A percentile compares a stretch with the other conserved stretches of the same genome.
phyloP scores from a whole-genome alignment of 2,797 vertebrate genomes.

The Salarias fasciatus region DNA sequence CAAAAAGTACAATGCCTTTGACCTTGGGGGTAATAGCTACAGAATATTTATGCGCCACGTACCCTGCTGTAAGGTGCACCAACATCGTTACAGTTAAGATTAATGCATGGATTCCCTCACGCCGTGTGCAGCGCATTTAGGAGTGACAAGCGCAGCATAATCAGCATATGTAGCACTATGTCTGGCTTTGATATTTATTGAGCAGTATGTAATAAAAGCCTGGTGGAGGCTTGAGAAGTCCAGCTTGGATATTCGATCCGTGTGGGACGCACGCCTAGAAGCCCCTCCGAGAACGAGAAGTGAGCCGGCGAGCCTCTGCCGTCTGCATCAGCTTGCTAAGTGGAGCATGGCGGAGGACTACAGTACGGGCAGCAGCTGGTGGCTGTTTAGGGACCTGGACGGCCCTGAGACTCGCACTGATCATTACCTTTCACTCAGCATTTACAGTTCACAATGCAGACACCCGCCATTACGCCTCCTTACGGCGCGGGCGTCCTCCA shows the following conservation, averaged over 20 bases:
- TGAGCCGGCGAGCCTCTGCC: constrained; percentile 57
- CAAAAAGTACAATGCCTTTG: constrained; percentile 46
- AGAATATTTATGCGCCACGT: constrained; percentile 60
- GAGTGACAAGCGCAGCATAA: constrained; percentile 65
- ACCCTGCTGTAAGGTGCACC: constrained; percentile 41
- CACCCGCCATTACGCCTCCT: constrained; percentile 47
- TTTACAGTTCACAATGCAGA: constrained; percentile 68
- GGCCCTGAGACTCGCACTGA: constrained; percentile 62
- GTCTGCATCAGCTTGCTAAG: constrained; percentile 71
- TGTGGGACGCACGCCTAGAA: constrained; percentile 63
- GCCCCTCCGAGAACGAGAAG: constrained; percentile 56
- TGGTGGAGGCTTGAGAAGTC: constrained; percentile 51
- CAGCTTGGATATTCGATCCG: constrained; percentile 69
- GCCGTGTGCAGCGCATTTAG: constrained; percentile 59
- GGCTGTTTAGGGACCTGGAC: constrained; percentile 53
- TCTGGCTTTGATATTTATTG: constrained; percentile 71
- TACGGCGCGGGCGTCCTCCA: constrained; percentile 39
- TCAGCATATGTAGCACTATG: constrained; percentile 65
- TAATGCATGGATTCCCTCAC: constrained; percentile 62
- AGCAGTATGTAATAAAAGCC: constrained; percentile 63
- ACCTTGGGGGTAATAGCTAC: constrained; percentile 50
- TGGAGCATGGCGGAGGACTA: constrained; percentile 67
- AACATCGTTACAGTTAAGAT: constrained; percentile 58
- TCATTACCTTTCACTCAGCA: constrained; percentile 73
- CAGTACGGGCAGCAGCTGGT: constrained; percentile 75